Evolutionary conservation across 1,140 invertebrate genomes (phyloP).

Genomic region (Ooceraea biroi): DNA sequence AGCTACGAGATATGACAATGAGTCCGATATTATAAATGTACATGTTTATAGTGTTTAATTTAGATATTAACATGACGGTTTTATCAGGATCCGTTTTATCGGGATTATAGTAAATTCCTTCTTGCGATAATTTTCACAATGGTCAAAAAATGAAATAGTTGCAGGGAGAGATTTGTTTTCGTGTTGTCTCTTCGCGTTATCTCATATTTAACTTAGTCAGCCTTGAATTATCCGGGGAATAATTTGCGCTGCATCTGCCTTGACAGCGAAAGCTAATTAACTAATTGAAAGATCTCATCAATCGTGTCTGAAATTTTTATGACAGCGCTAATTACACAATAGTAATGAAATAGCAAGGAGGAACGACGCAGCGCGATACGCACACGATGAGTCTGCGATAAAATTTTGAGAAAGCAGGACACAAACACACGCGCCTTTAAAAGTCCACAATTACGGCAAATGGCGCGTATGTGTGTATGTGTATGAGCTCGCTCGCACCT

Average conservation of each 20-base stretch:
- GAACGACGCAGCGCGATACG: background rate
- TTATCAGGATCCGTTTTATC: too few species aligned
- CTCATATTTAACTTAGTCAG: background rate
- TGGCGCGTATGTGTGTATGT: background rate
- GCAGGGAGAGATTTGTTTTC: background rate
- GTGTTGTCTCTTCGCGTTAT: background rate
- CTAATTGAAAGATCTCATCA: slow-evolving; percentile 7
- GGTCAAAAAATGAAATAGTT: background rate
- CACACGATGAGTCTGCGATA: background rate
- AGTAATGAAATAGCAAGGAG: slow-evolving; percentile 5
- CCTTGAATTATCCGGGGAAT: slow-evolving; percentile 4
- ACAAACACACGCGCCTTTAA: background rate
- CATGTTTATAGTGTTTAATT: too few species aligned
- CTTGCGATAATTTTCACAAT: background rate
- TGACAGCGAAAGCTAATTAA: background rate
- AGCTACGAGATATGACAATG: too few species aligned
- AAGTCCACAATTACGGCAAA: slow-evolving; percentile 19
- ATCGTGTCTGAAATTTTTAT: background rate
- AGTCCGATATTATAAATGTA: too few species aligned
- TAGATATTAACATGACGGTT: too few species aligned
- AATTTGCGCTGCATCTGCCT: background rate
- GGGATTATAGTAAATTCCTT: background rate
- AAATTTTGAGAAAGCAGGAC: slow-evolving; percentile 5
- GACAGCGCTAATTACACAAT: background rate
- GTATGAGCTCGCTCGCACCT: background rate